These are phyloP conservation scores for Desmodus rotundus DNA, from an alignment of 2,113 vertebrate genomes.

Conservation along the genomic window DNA sequence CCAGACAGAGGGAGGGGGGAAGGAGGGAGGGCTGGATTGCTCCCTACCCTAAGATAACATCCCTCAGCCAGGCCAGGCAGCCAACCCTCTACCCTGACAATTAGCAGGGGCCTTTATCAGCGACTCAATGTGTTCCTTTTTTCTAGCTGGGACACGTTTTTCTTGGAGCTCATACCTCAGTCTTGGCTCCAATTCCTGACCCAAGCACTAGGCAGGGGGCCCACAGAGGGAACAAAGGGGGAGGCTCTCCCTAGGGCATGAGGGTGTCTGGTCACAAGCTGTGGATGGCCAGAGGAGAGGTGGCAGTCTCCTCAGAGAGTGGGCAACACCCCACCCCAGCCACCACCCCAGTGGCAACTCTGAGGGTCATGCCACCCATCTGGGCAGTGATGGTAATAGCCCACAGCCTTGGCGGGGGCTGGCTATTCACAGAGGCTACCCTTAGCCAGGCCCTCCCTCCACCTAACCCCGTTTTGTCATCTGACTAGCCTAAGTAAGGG, in stretches of 20 bases:
- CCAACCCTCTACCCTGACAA: constrained; percentile 50
- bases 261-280: constrained; percentile 10
- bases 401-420: neutral
- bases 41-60: constrained; percentile 46
- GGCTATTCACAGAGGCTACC: neutral
- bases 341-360: neutral
- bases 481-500: neutral
- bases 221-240: neutral
- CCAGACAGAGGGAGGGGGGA: neutral
- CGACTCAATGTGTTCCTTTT: constrained; percentile 36
- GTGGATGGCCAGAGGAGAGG: neutral
- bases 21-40: neutral
- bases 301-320: neutral
- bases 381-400: accelerated
- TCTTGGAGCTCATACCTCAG: constrained; percentile 63
- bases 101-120: constrained; percentile 60
- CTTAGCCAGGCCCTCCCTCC: neutral
- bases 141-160: constrained; percentile 63
- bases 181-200: constrained; percentile 61
- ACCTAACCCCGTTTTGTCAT: neutral
- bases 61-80: neutral
- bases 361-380: too few species aligned
- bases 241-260: neutral
- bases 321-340: neutral
- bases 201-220: constrained; percentile 41